Evolutionary conservation across 92 coral and sea anemone species (phyloP), one percentile per base, ranked within the genome.

Genomic region (Epizoanthus illoricatus): DNA sequence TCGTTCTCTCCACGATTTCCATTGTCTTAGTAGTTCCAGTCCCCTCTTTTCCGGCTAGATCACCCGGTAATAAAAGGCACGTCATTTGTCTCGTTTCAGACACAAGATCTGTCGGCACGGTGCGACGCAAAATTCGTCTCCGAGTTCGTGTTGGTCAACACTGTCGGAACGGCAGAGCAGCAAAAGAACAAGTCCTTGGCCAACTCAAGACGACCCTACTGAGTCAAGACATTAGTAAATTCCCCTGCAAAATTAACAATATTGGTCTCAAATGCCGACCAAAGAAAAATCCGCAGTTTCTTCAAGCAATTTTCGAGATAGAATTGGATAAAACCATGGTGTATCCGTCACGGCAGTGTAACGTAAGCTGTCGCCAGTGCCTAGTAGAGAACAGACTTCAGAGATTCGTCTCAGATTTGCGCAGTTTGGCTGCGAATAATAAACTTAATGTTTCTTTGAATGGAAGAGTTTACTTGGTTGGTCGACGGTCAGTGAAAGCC

Each of bases 161-260:
- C 41, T 78, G 82, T 45, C 71, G 82, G 11, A 36, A 81, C 1
- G 78, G 76, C 13, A 76, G 65, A 33, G 68, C 80, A 76, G 88
- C 70, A 6, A 78, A 84, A 56, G 70, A 69, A 0, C 52, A 71
- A 47, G 84, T 96, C 72, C 89, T 90, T 18, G 71, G 70, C 12
- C 87, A 87, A 45, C 86, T 97, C 17, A 91, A 87, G 56, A 80
- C 74, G 19, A 86, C 72, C 56, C 84, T 97, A n/a, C 73, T 94
- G 20, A 90, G 91, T 12, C 93, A 80, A 55, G 96, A 90, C 15
- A 86, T 91, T 16, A 93, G 93, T 59, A 88, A 88, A 11, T 80
- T 92, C 69, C 99, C 99, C 4, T 97, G 99, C 82, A 87, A 80
- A 66, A 89, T 94, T 63, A 70, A 81, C 64, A 91, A 85, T 13